A percentile compares a stretch with the other conserved stretches of the same genome.
Conservation (phyloP, 2,888 invertebrate genomes). For the Saturnia japonica region DNA sequence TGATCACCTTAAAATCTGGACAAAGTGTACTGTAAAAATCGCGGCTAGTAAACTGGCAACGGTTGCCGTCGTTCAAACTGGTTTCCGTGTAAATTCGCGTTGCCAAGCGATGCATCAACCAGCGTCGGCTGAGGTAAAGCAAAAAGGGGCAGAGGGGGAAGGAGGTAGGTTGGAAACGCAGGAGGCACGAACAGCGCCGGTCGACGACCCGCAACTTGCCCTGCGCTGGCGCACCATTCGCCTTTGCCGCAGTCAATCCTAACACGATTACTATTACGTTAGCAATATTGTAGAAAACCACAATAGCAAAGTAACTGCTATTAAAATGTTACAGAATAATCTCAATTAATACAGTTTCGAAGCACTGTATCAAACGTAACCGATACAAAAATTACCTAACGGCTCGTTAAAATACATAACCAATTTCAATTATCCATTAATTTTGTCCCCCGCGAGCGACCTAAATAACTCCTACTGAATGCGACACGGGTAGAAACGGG, state of each 20-base stretch:
- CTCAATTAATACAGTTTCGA: background rate
- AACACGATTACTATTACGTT: constrained; percentile 64
- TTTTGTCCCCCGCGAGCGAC: constrained; percentile 57
- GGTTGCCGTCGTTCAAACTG: constrained; percentile 71
- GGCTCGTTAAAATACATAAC: constrained; percentile 31
- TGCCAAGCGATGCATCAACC: constrained; percentile 77
- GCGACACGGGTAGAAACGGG: constrained; percentile 71
- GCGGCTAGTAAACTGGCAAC: constrained; percentile 51
- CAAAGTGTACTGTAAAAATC: constrained; percentile 45
- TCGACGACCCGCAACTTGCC: constrained; percentile 79
- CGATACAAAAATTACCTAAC: background rate
- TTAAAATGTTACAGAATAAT: constrained; percentile 17
- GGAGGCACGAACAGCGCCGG: constrained; percentile 76
- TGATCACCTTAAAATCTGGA: background rate
- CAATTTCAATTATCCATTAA: constrained; percentile 54
- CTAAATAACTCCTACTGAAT: constrained; percentile 64
- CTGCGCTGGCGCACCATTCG: constrained; percentile 75
- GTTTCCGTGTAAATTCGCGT: constrained; percentile 79
- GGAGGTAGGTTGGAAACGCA: constrained; percentile 69
- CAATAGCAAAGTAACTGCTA: constrained; percentile 30
- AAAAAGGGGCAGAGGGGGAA: constrained; percentile 52
- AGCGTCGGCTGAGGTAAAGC: constrained; percentile 70
- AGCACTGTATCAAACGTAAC: background rate
- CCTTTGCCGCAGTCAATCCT: constrained; percentile 62
- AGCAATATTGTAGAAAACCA: constrained; percentile 43